Conservation (phyloP, 2,113 vertebrate species). For the Equus quagga region DNA sequence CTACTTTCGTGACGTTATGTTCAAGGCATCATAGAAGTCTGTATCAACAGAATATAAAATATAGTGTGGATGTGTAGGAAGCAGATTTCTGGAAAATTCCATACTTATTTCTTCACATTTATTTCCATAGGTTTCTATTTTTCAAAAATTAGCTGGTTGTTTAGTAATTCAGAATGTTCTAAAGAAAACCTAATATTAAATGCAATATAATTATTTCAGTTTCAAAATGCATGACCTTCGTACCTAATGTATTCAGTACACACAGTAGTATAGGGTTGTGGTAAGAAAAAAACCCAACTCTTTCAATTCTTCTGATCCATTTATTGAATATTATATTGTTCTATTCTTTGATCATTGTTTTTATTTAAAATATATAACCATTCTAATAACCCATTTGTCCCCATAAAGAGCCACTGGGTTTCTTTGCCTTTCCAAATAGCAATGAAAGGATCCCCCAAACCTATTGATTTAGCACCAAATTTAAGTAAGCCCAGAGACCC, state of each 20-base stretch:
- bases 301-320: constrained; percentile 44
- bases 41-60: constrained; percentile 29
- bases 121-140: constrained; percentile 25
- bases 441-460: constrained; percentile 38
- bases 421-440: constrained; percentile 57
- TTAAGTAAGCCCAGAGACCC: constrained; percentile 67
- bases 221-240: constrained; percentile 35
- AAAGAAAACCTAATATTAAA: constrained; percentile 52
- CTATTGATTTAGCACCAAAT: constrained; percentile 70
- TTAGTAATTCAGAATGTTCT: constrained; percentile 53
- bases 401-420: constrained; percentile 40
- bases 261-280: not conserved
- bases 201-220: constrained; percentile 34
- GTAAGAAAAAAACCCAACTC: constrained; percentile 23
- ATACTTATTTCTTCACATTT: constrained; percentile 19
- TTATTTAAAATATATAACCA: constrained; percentile 62
- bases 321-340: constrained; percentile 57
- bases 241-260: not conserved
- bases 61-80: not conserved
- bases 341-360: constrained; percentile 53
- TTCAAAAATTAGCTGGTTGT: constrained; percentile 11
- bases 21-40: constrained; percentile 14
- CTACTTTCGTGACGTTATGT: constrained; percentile 65
- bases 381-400: constrained; percentile 64
- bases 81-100: not conserved